These are phyloP conservation scores for Spinus pinus DNA, from an alignment of 2,797 vertebrate species.

Conservation along the genomic window DNA sequence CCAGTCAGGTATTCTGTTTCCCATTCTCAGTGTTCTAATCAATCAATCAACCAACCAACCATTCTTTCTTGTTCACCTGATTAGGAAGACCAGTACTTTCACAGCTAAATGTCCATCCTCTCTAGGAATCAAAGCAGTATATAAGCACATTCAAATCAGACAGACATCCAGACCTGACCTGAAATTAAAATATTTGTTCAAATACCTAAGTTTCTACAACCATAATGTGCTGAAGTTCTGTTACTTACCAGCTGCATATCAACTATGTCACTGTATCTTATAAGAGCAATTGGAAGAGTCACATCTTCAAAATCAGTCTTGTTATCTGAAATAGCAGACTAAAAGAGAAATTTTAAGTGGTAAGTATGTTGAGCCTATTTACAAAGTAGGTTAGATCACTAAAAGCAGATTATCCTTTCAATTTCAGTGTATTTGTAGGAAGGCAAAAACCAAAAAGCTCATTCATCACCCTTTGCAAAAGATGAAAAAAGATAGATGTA, in stretches of 20 bases:
- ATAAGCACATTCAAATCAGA: background rate
- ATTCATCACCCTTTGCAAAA: background rate
- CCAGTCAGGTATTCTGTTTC: background rate
- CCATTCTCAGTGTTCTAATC: background rate
- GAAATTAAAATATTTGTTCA: background rate
- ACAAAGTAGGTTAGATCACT: background rate
- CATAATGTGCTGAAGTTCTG: background rate
- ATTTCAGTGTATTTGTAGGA: background rate
- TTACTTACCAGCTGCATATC: conserved; percentile 82
- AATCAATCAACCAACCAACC: background rate
- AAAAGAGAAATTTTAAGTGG: conserved; percentile 29
- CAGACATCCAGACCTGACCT: background rate
- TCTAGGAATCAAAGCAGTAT: background rate
- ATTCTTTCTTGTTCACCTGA: background rate
- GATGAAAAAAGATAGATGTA: background rate
- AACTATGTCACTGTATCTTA: conserved; percentile 82
- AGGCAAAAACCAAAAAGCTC: background rate
- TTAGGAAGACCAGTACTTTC: background rate
- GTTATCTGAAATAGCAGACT: conserved; percentile 82
- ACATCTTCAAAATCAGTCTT: conserved; percentile 78
- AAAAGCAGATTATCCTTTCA: background rate
- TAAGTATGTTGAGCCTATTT: background rate
- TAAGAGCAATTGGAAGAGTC: conserved; percentile 84
- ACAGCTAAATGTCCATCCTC: background rate
- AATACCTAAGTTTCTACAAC: background rate